Evolutionary conservation across 2,888 invertebrate species (phyloP).

Genomic region (Drosophila helvetica): DNA sequence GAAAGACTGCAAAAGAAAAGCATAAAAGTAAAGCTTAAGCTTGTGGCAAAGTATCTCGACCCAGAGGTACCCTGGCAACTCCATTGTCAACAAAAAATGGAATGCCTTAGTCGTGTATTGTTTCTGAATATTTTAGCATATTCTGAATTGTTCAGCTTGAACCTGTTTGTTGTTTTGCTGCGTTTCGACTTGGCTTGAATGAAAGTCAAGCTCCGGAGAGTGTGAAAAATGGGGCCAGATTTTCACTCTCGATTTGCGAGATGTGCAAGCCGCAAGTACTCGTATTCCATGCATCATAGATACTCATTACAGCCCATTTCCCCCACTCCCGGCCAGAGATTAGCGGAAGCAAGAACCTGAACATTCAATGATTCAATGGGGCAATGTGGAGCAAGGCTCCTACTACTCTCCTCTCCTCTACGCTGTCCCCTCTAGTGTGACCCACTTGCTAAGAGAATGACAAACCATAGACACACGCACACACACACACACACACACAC

Average conservation of each 20-base stretch:
- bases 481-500: neutral
- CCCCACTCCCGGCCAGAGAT: conserved; percentile 18
- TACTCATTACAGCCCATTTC: conserved; percentile 6
- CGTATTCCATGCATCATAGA: conserved; percentile 4
- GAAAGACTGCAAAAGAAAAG: conserved; percentile 10
- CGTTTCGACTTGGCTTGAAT: neutral
- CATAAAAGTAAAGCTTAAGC: conserved; percentile 6
- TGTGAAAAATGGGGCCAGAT: neutral
- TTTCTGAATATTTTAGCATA: too few relatives aligned
- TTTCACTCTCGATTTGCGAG: neutral
- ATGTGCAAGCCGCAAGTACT: neutral
- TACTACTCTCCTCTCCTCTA: neutral
- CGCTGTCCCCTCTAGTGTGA: conserved; percentile 32
- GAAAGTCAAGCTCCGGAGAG: neutral
- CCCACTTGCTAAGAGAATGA: conserved; percentile 58
- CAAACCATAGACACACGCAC: conserved; percentile 5
- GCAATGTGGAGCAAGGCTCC: conserved; percentile 29
- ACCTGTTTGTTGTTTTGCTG: too few relatives aligned
- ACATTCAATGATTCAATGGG: conserved; percentile 10
- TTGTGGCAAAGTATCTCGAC: neutral
- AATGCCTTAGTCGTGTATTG: too few relatives aligned
- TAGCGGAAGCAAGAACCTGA: conserved; percentile 30
- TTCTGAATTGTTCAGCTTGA: too few relatives aligned
- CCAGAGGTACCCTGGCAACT: neutral
- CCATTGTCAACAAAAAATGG: neutral